These are phyloP conservation scores for Oreochromis tanganicae DNA, from an alignment of 2,113 vertebrate genomes.

Conservation along the genomic window DNA sequence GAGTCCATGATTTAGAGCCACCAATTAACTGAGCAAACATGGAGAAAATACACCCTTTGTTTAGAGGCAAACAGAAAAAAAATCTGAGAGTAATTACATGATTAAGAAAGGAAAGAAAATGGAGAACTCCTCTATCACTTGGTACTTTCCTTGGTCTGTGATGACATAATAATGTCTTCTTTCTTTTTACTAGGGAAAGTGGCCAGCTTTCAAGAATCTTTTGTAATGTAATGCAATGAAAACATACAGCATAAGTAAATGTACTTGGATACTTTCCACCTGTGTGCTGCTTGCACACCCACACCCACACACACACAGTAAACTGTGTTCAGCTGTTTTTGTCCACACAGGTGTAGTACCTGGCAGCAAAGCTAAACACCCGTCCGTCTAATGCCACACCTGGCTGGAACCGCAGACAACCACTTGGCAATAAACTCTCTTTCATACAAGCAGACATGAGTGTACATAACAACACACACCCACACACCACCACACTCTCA, in stretches of 20 bases:
- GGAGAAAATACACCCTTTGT: background rate
- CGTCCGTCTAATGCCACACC: constrained; percentile 47
- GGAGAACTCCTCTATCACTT: background rate
- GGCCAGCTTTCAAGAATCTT: background rate
- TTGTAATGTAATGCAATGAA: background rate
- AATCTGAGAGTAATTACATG: background rate
- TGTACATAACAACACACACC: background rate
- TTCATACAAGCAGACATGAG: background rate
- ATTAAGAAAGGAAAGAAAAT: background rate
- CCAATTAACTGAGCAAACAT: background rate
- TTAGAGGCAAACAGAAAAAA: background rate
- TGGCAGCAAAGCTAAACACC: constrained; percentile 24
- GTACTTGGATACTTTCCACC: background rate
- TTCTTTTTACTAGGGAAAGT: background rate
- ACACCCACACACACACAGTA: background rate
- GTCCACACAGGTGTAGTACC: constrained; percentile 43
- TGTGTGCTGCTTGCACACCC: no score
- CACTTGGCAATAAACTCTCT: constrained; percentile 17
- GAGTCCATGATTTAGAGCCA: background rate
- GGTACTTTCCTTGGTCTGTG: background rate
- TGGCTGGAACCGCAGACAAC: constrained; percentile 55
- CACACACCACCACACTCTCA: constrained; percentile 16
- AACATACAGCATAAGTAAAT: background rate
- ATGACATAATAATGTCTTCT: background rate
- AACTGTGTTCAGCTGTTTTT: constrained; percentile 10